Evolutionary conservation across 2,888 invertebrate species (phyloP), one percentile per base, ranked within the genome.

Genomic region (Yponomeuta plumbellus): DNA sequence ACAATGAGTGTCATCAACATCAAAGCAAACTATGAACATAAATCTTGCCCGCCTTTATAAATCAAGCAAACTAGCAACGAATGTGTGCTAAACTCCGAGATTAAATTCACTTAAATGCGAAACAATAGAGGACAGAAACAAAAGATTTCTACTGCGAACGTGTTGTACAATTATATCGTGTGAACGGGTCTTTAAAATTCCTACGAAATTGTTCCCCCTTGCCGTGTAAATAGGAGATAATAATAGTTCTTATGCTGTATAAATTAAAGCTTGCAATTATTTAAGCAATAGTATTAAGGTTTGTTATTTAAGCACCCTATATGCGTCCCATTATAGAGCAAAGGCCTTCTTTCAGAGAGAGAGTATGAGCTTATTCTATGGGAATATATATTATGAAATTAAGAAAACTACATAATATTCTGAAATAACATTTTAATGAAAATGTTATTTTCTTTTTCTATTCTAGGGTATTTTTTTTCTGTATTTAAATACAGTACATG

Each of bases 91-190:
- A 52, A 52, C 44, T 52, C 44, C 44, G 4, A 52, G 44, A 52
- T 52, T 52, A 52, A 52, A 52, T 52, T 52, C 59, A 59, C 21
- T 22, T 59, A 57, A 59, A 23, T 21, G 59, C 59, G 21, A 59
- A 59, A 59, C 59, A 59, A 59, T 59, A 59, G 59, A 6, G 2
- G 13, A 59, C 59, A 8, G 13, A 59, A 59, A 59, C 59, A 59
- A 59, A 59, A 21, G 59, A 23, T 59, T 59, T 59, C 59, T 59
- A 59, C 22, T 59, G 20, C 57, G 57, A 57, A 57, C 21, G 22
- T 59, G 22, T 21, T 59, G 59, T 59, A 59, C 11, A 59, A 21
- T 59, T 59, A 22, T 59, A 59, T 13, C 23, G 59, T 59, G 59
- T 59, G 59, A 59, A 59, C 17, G 44, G 17, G 17, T 52, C 17